Conservation (phyloP, 2,888 invertebrate genomes). For the Exocentrus adspersus region DNA sequence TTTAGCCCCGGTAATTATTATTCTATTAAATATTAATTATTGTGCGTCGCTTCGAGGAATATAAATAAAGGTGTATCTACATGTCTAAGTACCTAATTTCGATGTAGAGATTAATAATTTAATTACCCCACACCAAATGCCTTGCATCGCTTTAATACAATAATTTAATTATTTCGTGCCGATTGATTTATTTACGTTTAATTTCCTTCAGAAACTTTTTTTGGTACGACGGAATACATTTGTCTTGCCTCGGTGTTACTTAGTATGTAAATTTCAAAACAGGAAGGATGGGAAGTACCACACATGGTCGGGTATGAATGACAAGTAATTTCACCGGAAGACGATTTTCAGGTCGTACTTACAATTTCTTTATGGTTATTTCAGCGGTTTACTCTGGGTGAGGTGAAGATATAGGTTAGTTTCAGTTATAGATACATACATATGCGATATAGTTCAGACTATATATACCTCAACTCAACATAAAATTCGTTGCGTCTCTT, state of each 20-base stretch:
- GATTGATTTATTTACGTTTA: conserved; percentile 6
- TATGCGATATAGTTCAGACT: background rate
- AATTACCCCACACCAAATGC: background rate
- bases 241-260: background rate
- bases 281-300: background rate
- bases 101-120: background rate
- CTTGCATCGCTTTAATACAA: background rate
- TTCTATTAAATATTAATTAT: background rate
- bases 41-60: background rate
- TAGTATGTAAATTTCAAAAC: conserved; percentile 3
- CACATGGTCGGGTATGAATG: background rate
- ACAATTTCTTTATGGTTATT: too few species aligned
- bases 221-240: too few species aligned
- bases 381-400: too few species aligned
- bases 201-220: background rate
- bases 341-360: too few species aligned
- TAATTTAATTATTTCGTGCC: background rate
- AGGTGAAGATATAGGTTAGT: conserved; percentile 1
- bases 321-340: too few species aligned
- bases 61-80: background rate
- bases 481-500: too few species aligned
- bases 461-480: too few species aligned
- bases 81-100: too few species aligned
- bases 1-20: background rate
- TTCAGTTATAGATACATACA: too few species aligned